Evolutionary conservation across 2,888 invertebrate species (phyloP).

Genomic region (Apamea monoglypha): DNA sequence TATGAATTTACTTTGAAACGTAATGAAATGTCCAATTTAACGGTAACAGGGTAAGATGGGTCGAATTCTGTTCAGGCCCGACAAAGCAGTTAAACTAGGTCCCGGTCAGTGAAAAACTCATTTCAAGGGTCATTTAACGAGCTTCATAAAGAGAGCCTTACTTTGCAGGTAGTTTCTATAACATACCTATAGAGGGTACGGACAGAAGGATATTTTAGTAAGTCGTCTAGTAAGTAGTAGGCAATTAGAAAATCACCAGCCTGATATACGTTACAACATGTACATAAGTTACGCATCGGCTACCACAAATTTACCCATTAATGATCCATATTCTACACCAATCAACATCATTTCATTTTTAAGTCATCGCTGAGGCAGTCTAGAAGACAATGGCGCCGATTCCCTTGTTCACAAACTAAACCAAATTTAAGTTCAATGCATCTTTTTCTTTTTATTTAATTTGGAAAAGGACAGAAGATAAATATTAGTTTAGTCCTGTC

Average conservation of each 20-base stretch:
- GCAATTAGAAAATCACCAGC: not conserved
- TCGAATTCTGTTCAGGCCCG: constrained; percentile 32
- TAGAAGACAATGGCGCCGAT: not conserved
- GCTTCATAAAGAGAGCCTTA: constrained; percentile 21
- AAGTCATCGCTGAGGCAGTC: not conserved
- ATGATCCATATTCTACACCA: not conserved
- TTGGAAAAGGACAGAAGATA: too few relatives aligned
- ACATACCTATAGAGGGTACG: not conserved
- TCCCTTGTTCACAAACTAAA: too few relatives aligned
- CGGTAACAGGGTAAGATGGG: constrained; percentile 17
- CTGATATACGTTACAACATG: not conserved
- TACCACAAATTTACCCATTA: not conserved
- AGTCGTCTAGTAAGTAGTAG: not conserved
- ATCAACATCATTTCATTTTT: not conserved
- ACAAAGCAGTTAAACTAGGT: constrained; percentile 39
- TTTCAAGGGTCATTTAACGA: constrained; percentile 47
- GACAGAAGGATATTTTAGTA: not conserved
- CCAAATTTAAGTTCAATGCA: too few relatives aligned
- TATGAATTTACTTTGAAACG: constrained; percentile 26
- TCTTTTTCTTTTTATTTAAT: too few relatives aligned
- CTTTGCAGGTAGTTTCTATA: constrained; percentile 31
- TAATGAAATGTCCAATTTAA: constrained; percentile 34
- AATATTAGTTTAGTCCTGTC: too few relatives aligned
- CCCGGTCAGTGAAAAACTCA: constrained; percentile 47
- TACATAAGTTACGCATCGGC: not conserved